Conservation (phyloP, 2,888 invertebrate species). For the Leucozona laternaria region DNA sequence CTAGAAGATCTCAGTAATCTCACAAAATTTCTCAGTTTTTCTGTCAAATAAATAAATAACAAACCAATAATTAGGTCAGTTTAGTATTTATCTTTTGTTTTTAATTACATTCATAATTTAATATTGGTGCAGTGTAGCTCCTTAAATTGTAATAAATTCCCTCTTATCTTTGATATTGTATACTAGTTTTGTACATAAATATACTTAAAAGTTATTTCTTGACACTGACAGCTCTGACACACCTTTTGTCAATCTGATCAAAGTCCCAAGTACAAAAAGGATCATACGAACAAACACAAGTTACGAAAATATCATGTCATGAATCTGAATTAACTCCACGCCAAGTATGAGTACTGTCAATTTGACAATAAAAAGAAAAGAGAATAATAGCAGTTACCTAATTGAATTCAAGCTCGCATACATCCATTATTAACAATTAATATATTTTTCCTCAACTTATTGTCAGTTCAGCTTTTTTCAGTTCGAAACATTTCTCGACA, state of each 20-base stretch:
- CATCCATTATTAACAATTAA: constrained; percentile 33
- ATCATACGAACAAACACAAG: not conserved
- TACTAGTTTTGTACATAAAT: no score
- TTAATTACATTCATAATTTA: no score
- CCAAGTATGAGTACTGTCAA: not conserved
- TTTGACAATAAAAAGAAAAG: constrained; percentile 5
- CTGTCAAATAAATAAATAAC: no score
- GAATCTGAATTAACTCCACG: constrained; percentile 37
- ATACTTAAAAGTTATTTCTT: not conserved
- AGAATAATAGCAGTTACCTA: not conserved
- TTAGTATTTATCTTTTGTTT: no score
- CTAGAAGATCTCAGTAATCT: no score
- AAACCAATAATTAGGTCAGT: no score
- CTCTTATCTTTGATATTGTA: no score
- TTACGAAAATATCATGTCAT: constrained; percentile 25
- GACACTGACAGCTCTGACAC: not conserved
- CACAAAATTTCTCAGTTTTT: no score
- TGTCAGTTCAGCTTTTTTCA: constrained; percentile 1
- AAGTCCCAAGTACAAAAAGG: constrained; percentile 17
- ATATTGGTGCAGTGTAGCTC: no score
- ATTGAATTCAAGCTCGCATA: constrained; percentile 18
- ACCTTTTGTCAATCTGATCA: constrained; percentile 25
- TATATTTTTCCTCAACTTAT: constrained; percentile 20
- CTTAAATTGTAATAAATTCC: no score
- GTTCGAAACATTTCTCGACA: not conserved